Conservation (phyloP, 1,140 invertebrate species). For the Ylistrum balloti region DNA sequence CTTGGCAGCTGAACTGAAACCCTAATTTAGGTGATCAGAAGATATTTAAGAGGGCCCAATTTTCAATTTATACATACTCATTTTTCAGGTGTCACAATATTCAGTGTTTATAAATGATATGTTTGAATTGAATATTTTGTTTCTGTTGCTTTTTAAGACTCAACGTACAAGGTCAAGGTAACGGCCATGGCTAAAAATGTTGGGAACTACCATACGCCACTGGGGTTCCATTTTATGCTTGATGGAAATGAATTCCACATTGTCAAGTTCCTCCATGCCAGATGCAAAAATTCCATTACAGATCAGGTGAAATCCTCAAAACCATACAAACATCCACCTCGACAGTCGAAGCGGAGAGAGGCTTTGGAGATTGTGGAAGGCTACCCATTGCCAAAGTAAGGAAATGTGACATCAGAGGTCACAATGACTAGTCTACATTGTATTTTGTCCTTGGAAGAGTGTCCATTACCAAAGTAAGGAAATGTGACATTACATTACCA, state of each 20-base stretch:
- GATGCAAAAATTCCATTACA: slow-evolving; percentile 61
- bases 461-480: too few species aligned
- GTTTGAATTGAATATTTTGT: too few species aligned
- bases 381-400: slow-evolving; percentile 60
- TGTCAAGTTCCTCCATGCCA: slow-evolving; percentile 63
- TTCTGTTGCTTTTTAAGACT: slow-evolving; percentile 50
- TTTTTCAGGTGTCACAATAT: too few species aligned
- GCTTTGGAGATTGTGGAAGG: slow-evolving; percentile 58
- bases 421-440: neutral
- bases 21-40: too few species aligned
- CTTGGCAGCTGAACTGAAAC: too few species aligned
- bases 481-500: too few species aligned
- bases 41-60: too few species aligned
- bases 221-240: slow-evolving; percentile 64
- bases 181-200: slow-evolving; percentile 61
- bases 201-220: slow-evolving; percentile 65
- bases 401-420: neutral
- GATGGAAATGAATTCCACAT: slow-evolving; percentile 60
- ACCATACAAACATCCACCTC: slow-evolving; percentile 58
- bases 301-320: slow-evolving; percentile 59
- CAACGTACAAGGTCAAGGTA: slow-evolving; percentile 61
- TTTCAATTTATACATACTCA: too few species aligned
- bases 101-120: too few species aligned
- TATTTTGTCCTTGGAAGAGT: too few species aligned
- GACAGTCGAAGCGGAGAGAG: slow-evolving; percentile 45